phyloP scores from a whole-genome alignment of 1,140 invertebrate genomes.

The Drosophila kohkoa region DNA sequence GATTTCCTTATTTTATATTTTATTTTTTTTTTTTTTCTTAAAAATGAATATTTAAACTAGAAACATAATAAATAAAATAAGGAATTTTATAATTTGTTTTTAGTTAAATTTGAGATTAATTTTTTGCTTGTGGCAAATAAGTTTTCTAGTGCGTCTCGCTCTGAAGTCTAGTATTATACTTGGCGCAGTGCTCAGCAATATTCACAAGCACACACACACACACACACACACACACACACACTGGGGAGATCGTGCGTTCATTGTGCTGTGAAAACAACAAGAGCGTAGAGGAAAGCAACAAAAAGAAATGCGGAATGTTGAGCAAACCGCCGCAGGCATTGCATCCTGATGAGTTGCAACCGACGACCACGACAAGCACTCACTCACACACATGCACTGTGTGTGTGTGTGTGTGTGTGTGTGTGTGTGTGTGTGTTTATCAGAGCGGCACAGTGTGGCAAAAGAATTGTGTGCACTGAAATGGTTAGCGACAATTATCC shows the following conservation, averaged over 20 bases:
- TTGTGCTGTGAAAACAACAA: constrained; percentile 26
- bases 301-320: constrained; percentile 44
- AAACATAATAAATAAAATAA: no score
- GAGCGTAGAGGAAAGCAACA: constrained; percentile 2
- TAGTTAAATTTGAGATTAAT: neutral
- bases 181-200: neutral
- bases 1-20: no score
- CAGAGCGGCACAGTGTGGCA: neutral
- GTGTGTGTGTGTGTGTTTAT: neutral
- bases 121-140: constrained; percentile 4
- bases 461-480: constrained; percentile 2
- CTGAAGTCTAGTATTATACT: neutral
- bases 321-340: constrained; percentile 47
- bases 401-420: no score
- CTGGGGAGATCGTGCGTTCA: constrained; percentile 8
- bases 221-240: neutral
- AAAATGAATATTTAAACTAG: no score
- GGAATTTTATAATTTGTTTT: no score
- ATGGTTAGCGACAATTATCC: constrained; percentile 11
- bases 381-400: neutral
- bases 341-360: constrained; percentile 50
- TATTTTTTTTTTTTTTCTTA: no score
- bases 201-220: constrained; percentile 2
- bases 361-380: constrained; percentile 26
- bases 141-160: constrained; percentile 1